These are phyloP conservation scores for Macrophya annulata DNA, from an alignment of 2,888 invertebrate genomes.

Conservation along the genomic window DNA sequence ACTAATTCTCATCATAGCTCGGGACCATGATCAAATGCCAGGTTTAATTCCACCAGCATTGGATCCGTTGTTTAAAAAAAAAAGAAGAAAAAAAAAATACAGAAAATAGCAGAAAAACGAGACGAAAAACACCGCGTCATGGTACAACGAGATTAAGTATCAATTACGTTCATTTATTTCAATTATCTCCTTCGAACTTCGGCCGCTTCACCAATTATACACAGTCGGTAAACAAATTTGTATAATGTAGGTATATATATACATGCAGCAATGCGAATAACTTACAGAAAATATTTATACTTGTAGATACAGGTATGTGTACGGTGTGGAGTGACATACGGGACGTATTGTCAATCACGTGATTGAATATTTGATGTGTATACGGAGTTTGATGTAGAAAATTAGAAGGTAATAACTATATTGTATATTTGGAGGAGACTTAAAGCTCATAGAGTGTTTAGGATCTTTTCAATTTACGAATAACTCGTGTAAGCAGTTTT, in stretches of 20 bases:
- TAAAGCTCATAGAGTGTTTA: not conserved
- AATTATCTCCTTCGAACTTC: constrained; percentile 4
- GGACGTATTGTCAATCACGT: not conserved
- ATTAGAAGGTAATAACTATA: constrained; percentile 7
- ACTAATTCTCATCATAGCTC: constrained; percentile 9
- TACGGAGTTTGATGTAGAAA: not conserved
- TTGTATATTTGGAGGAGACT: constrained; percentile 4
- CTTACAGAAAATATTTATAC: not conserved
- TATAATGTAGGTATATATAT: no score
- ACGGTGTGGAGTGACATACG: not conserved
- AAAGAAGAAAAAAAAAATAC: not conserved
- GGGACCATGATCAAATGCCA: not conserved
- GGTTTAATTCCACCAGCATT: not conserved
- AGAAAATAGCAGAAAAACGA: not conserved
- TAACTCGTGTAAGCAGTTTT: constrained; percentile 13
- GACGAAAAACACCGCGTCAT: not conserved
- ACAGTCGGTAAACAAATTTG: not conserved
- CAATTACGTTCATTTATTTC: constrained; percentile 33
- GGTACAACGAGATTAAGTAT: not conserved
- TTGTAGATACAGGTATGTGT: not conserved
- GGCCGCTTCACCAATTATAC: not conserved
- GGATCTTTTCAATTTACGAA: constrained; percentile 28
- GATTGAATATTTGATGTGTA: not conserved
- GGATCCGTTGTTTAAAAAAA: not conserved
- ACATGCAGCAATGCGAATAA: not conserved